Evolutionary conservation across 2,113 vertebrate species (phyloP).

Genomic region (Syngnathus floridae): DNA sequence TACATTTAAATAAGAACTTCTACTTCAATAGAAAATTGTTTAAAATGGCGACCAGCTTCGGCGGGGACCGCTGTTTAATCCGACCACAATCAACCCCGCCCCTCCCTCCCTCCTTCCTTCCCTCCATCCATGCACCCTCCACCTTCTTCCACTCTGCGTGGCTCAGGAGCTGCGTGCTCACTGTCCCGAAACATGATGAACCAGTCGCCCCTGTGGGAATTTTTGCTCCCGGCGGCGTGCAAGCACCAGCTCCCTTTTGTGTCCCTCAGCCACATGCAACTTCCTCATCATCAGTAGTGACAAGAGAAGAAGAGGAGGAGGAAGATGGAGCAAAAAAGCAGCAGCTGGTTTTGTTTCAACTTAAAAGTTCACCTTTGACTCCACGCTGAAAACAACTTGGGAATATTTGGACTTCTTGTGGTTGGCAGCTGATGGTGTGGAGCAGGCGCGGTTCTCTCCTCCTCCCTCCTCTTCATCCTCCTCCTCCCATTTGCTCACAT

Average conservation of each 20-base stretch:
- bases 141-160: conserved; percentile 9
- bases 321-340: not conserved
- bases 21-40: too few species aligned
- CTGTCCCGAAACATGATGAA: conserved; percentile 81
- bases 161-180: conserved; percentile 69
- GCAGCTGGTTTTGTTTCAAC: conserved; percentile 27
- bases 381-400: conserved; percentile 33
- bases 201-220: conserved; percentile 77
- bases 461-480: conserved; percentile 8
- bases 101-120: not conserved
- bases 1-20: too few species aligned
- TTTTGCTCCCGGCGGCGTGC: conserved; percentile 62
- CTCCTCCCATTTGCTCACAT: conserved; percentile 5
- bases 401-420: conserved; percentile 36
- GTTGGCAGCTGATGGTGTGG: conserved; percentile 22
- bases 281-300: conserved; percentile 36
- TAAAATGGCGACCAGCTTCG: not conserved
- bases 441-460: conserved; percentile 28
- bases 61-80: not conserved
- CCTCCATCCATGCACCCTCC: conserved; percentile 6
- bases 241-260: conserved; percentile 73
- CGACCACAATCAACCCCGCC: conserved; percentile 7
- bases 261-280: conserved; percentile 63
- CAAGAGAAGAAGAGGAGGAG: not conserved
- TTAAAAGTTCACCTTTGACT: conserved; percentile 40